A percentile compares a stretch with the other conserved stretches of the same genome.
These are phyloP conservation scores for Rhabditoides inermis DNA, from an alignment of 2,888 invertebrate genomes.

Conservation along the genomic window DNA sequence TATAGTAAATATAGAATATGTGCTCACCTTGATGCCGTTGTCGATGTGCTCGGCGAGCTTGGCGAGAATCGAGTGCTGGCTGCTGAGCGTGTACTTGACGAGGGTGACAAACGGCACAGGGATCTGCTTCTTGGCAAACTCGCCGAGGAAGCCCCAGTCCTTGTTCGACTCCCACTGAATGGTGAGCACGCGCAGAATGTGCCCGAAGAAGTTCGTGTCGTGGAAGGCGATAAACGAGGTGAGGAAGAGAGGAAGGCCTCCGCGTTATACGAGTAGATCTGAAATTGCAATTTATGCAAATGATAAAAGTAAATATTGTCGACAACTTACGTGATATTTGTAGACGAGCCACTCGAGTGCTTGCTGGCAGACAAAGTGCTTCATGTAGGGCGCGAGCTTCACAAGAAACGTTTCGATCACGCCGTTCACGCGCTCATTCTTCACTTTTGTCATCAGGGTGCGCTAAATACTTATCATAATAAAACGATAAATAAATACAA, in stretches of 20 bases:
- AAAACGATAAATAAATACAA: no score
- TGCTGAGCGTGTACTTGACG: slow-evolving; percentile 20
- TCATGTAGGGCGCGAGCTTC: slow-evolving; percentile 75
- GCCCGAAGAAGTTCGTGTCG: slow-evolving; percentile 78
- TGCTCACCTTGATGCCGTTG: slow-evolving; percentile 14
- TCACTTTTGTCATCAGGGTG: no score
- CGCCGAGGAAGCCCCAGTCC: slow-evolving; percentile 54
- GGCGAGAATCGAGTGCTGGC: slow-evolving; percentile 22
- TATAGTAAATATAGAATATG: no score
- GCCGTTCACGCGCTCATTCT: slow-evolving; percentile 69
- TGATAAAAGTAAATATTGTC: no score
- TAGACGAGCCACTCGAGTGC: slow-evolving; percentile 89
- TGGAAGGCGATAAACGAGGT: slow-evolving; percentile 89
- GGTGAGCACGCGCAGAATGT: slow-evolving; percentile 68
- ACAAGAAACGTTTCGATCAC: slow-evolving; percentile 72
- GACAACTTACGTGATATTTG: slow-evolving; percentile 57
- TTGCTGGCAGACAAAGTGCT: slow-evolving; percentile 75
- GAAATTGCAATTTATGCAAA: no score
- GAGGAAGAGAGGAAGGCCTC: slow-evolving; percentile 70
- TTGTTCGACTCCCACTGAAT: slow-evolving; percentile 55
- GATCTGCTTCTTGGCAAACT: slow-evolving; percentile 21
- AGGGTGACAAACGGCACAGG: slow-evolving; percentile 37
- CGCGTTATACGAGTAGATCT: slow-evolving; percentile 78
- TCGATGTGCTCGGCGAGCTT: slow-evolving; percentile 24
- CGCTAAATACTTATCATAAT: no score